Base-by-base conservation (phyloP, 2,113 vertebrate species). In the Prietella phreatophila region DNA sequence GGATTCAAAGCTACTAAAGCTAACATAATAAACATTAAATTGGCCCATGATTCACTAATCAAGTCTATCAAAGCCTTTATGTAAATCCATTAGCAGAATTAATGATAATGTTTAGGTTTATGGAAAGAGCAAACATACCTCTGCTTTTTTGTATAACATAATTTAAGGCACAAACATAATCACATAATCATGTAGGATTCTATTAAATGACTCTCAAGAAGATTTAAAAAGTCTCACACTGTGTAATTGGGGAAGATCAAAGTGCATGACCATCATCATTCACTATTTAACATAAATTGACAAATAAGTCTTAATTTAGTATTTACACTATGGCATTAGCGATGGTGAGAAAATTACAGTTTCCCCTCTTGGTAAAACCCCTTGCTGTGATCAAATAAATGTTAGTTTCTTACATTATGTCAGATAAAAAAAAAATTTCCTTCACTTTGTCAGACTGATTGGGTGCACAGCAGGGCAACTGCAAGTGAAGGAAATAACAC, bases 71-170 rank as follows among this genome's bases (percentile, higher is more conserved):
- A 89, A 82, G 88, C 84, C 92, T 92, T 50, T 89, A 90, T 89
- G 93, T 93, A 91, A 93, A 93, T 93, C 92, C 91, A 94, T 94
- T 94, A 93, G 90, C 88, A 91, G 90, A 92, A 95, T 94, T 92
- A 93, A 93, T 94, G 90, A 93, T 91, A 94, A 47, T 92, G 90
- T 90, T 91, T 88, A 89, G 85, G 90, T 58, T 84, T 92, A 89
- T 95, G 86, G 91, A 89, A 89, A 84, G 80, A 85, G 63, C 84
- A 90, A 86, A 87, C 87, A 79, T 75, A 83, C 84, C 84, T 85
- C 82, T 33, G 42, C 56, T 79, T 91, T 91, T 89, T 85, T 90
- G 80, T 61, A 91, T 92, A 92, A 93, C 86, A 92, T 91, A 87
- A 86, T 78, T 89, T 85, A 73, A 90, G 80, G 86, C 73, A 33